Percentiles rank a stretch among this genome's conserved stretches.
These are phyloP conservation scores for Oscheius sp. DNA, from an alignment of 2,888 invertebrate genomes.

Conservation along the genomic window DNA sequence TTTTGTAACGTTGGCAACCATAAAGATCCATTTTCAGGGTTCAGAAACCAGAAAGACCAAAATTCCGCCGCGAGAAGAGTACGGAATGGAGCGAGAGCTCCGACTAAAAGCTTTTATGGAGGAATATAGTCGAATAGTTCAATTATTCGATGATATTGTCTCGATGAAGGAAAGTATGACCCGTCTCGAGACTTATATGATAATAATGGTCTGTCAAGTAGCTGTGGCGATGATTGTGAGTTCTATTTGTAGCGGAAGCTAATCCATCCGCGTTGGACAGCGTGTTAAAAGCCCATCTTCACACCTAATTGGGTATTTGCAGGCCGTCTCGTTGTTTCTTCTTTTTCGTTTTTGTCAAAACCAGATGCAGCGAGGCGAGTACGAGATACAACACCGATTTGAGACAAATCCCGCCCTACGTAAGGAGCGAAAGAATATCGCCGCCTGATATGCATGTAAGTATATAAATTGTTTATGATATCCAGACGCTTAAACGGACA, in stretches of 20 bases:
- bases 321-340: constrained; percentile 49
- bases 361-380: constrained; percentile 50
- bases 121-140: constrained; percentile 46
- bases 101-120: constrained; percentile 55
- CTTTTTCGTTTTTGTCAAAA: constrained; percentile 51
- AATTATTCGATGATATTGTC: constrained; percentile 50
- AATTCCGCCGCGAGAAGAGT: constrained; percentile 15
- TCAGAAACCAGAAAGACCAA: not conserved
- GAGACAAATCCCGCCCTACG: constrained; percentile 15
- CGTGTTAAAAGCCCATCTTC: not conserved
- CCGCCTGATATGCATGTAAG: not conserved
- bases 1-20: too few relatives aligned
- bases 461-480: too few relatives aligned
- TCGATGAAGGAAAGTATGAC: constrained; percentile 54
- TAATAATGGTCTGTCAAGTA: constrained; percentile 56
- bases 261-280: not conserved
- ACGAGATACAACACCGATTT: constrained; percentile 49
- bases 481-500: too few relatives aligned
- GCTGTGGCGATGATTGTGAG: constrained; percentile 45
- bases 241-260: too few relatives aligned
- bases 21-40: not conserved
- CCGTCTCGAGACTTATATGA: constrained; percentile 53
- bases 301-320: constrained; percentile 26
- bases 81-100: constrained; percentile 48
- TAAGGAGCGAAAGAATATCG: constrained; percentile 20